Conservation (phyloP, 2,888 invertebrate species). For the Apotomis turbidana region DNA sequence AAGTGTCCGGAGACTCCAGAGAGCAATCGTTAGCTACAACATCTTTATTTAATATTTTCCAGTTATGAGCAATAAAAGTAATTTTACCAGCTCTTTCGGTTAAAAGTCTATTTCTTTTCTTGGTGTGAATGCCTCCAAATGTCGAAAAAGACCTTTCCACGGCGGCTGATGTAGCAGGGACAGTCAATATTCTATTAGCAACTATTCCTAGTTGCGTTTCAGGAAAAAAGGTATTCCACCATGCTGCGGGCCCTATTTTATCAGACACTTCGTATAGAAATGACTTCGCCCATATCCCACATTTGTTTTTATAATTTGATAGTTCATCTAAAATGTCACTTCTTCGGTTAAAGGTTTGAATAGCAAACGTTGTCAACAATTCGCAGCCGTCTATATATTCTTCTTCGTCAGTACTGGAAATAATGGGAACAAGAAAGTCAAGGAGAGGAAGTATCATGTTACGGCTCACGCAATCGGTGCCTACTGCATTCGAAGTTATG, state of each 20-base stretch:
- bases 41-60: conserved; percentile 21
- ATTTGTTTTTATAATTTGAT: conserved; percentile 18
- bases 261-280: conserved; percentile 14
- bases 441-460: too few relatives aligned
- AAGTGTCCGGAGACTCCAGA: conserved; percentile 10
- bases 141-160: conserved; percentile 17
- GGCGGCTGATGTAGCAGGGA: conserved; percentile 21
- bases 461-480: too few relatives aligned
- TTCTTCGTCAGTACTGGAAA: not conserved
- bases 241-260: conserved; percentile 2
- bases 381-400: conserved; percentile 12
- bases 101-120: conserved; percentile 21
- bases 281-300: conserved; percentile 11
- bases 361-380: conserved; percentile 13
- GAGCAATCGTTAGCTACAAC: conserved; percentile 12
- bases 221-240: conserved; percentile 19
- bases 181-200: conserved; percentile 20
- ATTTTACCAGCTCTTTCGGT: conserved; percentile 21
- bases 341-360: conserved; percentile 6
- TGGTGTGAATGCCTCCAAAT: conserved; percentile 17
- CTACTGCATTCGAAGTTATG: too few relatives aligned
- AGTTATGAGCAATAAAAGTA: conserved; percentile 19
- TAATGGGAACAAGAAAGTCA: too few relatives aligned
- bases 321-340: conserved; percentile 5
- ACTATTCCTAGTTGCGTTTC: conserved; percentile 10